These are phyloP conservation scores for Petromus typicus DNA, from an alignment of 2,113 vertebrate species.

Conservation along the genomic window DNA sequence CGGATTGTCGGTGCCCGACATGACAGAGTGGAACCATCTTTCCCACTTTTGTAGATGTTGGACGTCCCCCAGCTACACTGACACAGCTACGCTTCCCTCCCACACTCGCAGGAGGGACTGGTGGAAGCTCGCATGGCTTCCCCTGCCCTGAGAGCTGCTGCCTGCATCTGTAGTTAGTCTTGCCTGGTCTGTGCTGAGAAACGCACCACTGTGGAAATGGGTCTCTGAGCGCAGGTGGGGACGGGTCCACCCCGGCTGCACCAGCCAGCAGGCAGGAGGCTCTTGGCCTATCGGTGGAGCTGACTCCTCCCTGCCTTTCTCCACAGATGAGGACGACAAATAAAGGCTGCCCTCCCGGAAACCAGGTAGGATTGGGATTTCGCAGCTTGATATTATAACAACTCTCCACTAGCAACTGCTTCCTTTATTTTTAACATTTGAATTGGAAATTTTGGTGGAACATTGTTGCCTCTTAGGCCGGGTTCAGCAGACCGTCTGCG, in stretches of 20 bases:
- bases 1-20: rapidly evolving
- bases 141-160: too few relatives aligned
- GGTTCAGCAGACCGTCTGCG: not conserved
- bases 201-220: too few relatives aligned
- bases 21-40: too few relatives aligned
- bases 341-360: conserved; percentile 91
- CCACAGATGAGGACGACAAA: conserved; percentile 93
- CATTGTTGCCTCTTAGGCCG: not conserved
- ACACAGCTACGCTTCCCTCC: rapidly evolving
- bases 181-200: not conserved
- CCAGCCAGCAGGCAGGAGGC: not conserved
- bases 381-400: not conserved
- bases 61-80: too few relatives aligned
- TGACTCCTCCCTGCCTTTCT: conserved; percentile 52
- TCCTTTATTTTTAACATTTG: not conserved
- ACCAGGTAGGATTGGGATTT: conserved; percentile 89
- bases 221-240: not conserved
- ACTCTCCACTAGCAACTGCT: not conserved
- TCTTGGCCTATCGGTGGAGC: not conserved
- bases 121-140: rapidly evolving
- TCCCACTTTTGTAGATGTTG: not conserved
- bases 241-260: not conserved
- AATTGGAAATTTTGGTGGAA: not conserved
- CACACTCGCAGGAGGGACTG: too few relatives aligned
- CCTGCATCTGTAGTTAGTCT: not conserved